Conservation (phyloP, 92 coral and sea anemone genomes). For the Hydrozoanthus gracilis region DNA sequence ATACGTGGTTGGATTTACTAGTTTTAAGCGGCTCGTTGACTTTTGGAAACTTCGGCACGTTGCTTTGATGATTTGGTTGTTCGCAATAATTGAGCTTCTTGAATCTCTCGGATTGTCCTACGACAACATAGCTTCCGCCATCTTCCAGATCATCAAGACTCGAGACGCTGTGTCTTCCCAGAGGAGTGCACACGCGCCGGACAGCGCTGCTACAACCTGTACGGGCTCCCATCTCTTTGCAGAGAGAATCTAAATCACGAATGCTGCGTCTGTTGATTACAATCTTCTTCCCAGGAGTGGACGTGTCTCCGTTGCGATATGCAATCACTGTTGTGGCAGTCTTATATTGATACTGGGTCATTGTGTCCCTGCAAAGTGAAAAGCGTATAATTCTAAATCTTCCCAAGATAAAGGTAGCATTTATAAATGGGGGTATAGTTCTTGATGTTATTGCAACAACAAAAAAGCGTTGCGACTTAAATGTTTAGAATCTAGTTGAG, state of each 20-base stretch:
- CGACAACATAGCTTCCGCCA: slow-evolving; percentile 83
- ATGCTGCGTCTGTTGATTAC: slow-evolving; percentile 85
- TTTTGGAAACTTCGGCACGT: slow-evolving; percentile 35
- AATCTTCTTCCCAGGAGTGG: slow-evolving; percentile 65
- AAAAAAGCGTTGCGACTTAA: too few species aligned
- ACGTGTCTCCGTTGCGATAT: slow-evolving; percentile 76
- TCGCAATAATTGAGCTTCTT: slow-evolving; percentile 56
- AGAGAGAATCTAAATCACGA: slow-evolving; percentile 76
- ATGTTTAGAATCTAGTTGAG: too few species aligned
- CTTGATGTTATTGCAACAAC: too few species aligned
- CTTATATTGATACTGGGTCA: neutral
- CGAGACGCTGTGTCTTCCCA: slow-evolving; percentile 74
- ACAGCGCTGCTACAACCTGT: slow-evolving; percentile 73
- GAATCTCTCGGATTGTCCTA: slow-evolving; percentile 62
- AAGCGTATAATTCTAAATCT: too few species aligned
- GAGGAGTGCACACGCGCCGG: slow-evolving; percentile 84
- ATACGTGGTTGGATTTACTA: neutral
- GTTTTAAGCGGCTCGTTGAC: neutral
- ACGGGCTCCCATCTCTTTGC: slow-evolving; percentile 65
- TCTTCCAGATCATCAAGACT: slow-evolving; percentile 70
- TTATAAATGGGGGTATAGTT: too few species aligned
- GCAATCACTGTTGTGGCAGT: slow-evolving; percentile 4
- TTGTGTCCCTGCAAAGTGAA: too few species aligned
- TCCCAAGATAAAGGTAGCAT: too few species aligned
- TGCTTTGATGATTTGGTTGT: slow-evolving; percentile 18